Base-by-base conservation (phyloP, 2,113 vertebrate species). In the Gobiocypris rarus region DNA sequence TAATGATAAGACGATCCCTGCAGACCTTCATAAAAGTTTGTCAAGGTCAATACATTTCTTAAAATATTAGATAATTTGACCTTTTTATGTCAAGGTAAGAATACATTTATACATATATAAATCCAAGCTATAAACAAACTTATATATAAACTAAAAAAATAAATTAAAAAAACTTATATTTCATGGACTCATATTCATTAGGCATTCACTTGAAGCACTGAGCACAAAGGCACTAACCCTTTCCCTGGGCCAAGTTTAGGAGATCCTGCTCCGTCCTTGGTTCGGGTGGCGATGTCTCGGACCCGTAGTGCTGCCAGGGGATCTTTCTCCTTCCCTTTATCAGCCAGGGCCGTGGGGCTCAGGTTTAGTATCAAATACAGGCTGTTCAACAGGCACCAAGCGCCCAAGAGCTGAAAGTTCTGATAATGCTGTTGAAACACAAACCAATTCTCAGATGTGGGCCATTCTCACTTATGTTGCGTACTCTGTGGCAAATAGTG, bases 251-350 rank as follows among this genome's bases (percentile, higher is more conserved):
- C 97, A 74, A 99, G 94, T 89, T 99, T 99, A 65, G 98, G 98
- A 24, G 98, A 99, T 54, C 98, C 97, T 59, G 97, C 97, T 0
- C 97, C 96, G 43, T 99, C 98, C 87, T 98, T 99, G 2, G 96
- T 95, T 10, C 98, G 97, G 82, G 96, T 93, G 71, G 97, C 96
- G 67, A 98, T 98, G 90, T 99, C 97, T 82, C 97, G 92, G 80
- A 99, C 98, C 0, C 98, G 94, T 78, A 99, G 95, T 3, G 98
- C 97, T 45, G 98, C 98, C 92, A 99, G 76, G 0, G 98, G 98
- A 85, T 99, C 98, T 82, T 99, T 99, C 91, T 99, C 98, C 89
- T 99, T 99, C 2, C 98, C 98, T 90, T 99, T 99, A 90, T 99
- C 98, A 38, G 98, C 98, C 92, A 99, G 90, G 54, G 97, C 96